Evolutionary conservation across 2,888 invertebrate species (phyloP).

Genomic region (Criorhina ranunculi): DNA sequence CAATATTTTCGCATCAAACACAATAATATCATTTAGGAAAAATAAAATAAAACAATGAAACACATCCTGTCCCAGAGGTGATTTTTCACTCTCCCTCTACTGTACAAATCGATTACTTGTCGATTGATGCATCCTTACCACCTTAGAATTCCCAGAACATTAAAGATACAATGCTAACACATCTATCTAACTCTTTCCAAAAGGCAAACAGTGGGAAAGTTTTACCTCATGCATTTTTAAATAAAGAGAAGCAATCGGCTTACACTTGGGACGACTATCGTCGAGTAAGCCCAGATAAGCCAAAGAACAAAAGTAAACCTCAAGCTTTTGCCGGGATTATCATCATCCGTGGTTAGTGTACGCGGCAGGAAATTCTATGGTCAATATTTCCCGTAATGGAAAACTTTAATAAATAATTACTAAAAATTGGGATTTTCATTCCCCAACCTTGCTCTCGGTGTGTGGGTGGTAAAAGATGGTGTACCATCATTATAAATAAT

Average conservation of each 20-base stretch:
- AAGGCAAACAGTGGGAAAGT: conserved; percentile 12
- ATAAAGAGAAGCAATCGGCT: conserved; percentile 48
- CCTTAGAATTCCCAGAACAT: conserved; percentile 21
- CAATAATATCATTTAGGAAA: conserved; percentile 23
- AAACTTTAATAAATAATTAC: conserved; percentile 74
- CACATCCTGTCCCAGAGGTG: conserved; percentile 42
- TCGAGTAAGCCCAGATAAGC: conserved; percentile 64
- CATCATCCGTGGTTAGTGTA: conserved; percentile 57
- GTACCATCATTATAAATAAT: conserved; percentile 64
- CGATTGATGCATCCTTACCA: conserved; percentile 48
- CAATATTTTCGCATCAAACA: background rate
- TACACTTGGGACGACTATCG: conserved; percentile 70
- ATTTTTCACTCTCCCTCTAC: conserved; percentile 28
- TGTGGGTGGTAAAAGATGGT: conserved; percentile 54
- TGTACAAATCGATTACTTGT: conserved; percentile 53
- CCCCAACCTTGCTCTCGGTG: background rate
- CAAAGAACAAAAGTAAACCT: conserved; percentile 69
- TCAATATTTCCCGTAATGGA: conserved; percentile 73
- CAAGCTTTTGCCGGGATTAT: conserved; percentile 65
- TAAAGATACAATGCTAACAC: conserved; percentile 2
- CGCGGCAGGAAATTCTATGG: conserved; percentile 47
- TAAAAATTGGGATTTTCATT: conserved; percentile 65
- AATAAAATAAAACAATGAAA: conserved; percentile 36
- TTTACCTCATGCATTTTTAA: conserved; percentile 70
- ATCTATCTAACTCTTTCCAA: conserved; percentile 41